Percentiles rank a stretch among this genome's conserved stretches.
phyloP scores from a whole-genome alignment of 1,140 invertebrate genomes.

The Tachypleus tridentatus region DNA sequence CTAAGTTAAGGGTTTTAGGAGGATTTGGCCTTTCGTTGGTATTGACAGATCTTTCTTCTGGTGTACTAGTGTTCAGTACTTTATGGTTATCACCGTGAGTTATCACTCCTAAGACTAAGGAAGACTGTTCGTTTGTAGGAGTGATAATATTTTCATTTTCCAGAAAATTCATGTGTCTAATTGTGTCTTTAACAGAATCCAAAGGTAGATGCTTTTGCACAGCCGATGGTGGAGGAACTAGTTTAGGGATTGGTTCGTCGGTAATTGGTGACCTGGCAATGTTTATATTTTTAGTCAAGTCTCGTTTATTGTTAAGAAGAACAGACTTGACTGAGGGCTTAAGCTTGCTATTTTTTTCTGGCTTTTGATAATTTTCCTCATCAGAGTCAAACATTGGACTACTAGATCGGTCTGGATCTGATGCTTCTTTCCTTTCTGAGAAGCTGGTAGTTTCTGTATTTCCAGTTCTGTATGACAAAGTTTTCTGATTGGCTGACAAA shows the following conservation, averaged over 20 bases:
- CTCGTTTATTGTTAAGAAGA: background rate
- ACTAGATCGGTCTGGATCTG: conserved; percentile 70
- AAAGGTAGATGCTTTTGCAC: background rate
- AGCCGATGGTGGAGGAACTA: background rate
- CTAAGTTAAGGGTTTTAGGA: background rate
- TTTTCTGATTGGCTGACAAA: background rate
- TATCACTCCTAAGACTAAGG: background rate
- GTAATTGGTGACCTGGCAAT: conserved; percentile 4
- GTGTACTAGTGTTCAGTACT: background rate
- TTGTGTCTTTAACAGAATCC: background rate
- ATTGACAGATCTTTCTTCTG: background rate
- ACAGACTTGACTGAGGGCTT: conserved; percentile 15
- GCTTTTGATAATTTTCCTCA: conserved; percentile 41
- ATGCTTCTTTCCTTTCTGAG: conserved; percentile 23
- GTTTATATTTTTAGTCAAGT: background rate
- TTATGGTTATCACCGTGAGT: background rate
- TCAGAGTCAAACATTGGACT: conserved; percentile 93
- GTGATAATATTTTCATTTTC: background rate
- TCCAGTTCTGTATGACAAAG: background rate
- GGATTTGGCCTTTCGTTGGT: background rate
- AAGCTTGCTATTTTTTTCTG: conserved; percentile 27
- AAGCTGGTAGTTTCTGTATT: conserved; percentile 10
- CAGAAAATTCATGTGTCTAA: background rate
- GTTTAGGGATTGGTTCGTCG: background rate
- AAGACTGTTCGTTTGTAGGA: background rate